Base-by-base conservation (phyloP, 2,113 vertebrate species). In the Alouatta palliata region DNA sequence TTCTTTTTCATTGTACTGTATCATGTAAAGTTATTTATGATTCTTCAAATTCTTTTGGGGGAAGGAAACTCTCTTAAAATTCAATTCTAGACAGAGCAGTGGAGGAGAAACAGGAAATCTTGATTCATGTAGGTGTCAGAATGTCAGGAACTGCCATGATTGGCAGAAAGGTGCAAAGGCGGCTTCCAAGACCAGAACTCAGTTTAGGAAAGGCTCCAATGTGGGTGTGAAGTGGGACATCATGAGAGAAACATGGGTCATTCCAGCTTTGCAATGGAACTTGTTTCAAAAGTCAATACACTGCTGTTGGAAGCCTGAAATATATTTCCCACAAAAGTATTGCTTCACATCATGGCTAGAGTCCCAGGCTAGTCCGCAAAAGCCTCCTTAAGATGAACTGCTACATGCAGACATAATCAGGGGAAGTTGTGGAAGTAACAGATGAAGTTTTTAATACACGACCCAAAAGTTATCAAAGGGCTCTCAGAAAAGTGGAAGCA, bases 1-100 rank as follows among this genome's bases (percentile, higher is more conserved):
- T 77, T 88, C 52, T 75, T 77, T 70, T 32, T 54, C 79, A 56
- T 35, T 32, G 5, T 80, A 35, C 27, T 81, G 12, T 71, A 16
- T 43, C 66, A 49, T 49, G 56, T 91, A 61, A 90, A 79, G 6
- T 80, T 96, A 90, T 45, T 81, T 82, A 58, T 64, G 20, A 91
- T 47, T 79, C 56, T 80, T 94, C 87, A 47, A 49, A 77, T 73
- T 81, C 49, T 52, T 81, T 88, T 80, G 11, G 43, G 21, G 14
- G 40, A 90, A 90, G 64, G 87, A 64, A 94, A 90, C 19, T 5
- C 64, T 47, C 76, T 91, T 96, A 87, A 58, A 90, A 90, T n/a
- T 54, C 80, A 95, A 75, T 75, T 93, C 77, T 94, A 96, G 54
- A 81, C 43, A 76, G 23, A 96, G 40, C 47, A 84, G 17, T 70